A percentile compares a stretch with the other conserved stretches of the same genome.
Conservation (phyloP, 64 coral and sea anemone species). For the Porites australiensis region DNA sequence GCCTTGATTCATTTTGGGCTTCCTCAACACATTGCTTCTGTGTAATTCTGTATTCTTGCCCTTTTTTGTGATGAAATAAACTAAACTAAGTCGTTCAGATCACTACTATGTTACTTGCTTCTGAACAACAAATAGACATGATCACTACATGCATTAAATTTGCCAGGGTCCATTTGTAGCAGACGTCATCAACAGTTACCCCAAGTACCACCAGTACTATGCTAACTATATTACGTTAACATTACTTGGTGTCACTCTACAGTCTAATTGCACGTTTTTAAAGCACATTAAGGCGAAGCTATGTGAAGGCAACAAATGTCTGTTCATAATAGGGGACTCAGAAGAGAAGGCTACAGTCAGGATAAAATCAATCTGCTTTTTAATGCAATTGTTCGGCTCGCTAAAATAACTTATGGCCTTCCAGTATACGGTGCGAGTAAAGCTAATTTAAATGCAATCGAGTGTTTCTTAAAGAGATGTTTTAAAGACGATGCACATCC, state of each 20-base stretch:
- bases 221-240: neutral
- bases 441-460: conserved; percentile 2
- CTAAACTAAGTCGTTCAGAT: too few species aligned
- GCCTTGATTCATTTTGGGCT: too few species aligned
- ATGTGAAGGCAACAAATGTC: neutral
- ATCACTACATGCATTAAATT: too few species aligned
- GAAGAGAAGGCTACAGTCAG: conserved; percentile 17
- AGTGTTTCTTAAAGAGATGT: conserved; percentile 27
- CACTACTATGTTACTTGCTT: too few species aligned
- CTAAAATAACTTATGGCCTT: conserved; percentile 42
- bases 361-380: conserved; percentile 8
- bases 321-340: neutral
- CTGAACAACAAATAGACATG: too few species aligned
- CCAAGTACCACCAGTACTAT: too few species aligned
- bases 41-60: too few species aligned
- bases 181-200: too few species aligned
- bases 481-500: conserved; percentile 27
- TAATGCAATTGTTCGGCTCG: neutral
- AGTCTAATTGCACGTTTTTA: conserved; percentile 4
- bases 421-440: conserved; percentile 27
- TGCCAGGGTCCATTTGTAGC: too few species aligned
- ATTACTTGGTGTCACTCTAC: neutral
- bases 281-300: neutral
- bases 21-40: too few species aligned
- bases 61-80: too few species aligned